Evolutionary conservation across 1,140 invertebrate species (phyloP).

Genomic region (Cotesia chilonis): DNA sequence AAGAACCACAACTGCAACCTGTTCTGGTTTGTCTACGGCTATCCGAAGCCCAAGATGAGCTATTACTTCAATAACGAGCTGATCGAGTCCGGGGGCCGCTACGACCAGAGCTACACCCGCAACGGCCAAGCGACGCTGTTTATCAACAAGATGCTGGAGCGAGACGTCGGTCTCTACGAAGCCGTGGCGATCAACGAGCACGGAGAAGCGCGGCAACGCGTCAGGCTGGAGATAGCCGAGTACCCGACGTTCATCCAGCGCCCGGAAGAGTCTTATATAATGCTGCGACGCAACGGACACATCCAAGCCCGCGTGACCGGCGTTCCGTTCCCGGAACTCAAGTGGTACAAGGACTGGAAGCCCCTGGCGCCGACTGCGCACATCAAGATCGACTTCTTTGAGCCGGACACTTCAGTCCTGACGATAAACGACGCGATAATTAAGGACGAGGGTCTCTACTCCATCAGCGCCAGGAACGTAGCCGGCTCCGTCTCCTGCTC

Average conservation of each 20-base stretch:
- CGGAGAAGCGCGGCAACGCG: slow-evolving; percentile 85
- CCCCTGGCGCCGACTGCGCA: slow-evolving; percentile 81
- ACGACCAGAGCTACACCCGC: slow-evolving; percentile 85
- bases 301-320: slow-evolving; percentile 89
- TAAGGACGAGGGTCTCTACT: slow-evolving; percentile 94
- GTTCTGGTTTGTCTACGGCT: slow-evolving; percentile 93
- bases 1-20: slow-evolving; percentile 87
- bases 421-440: slow-evolving; percentile 85
- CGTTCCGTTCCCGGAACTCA: slow-evolving; percentile 92
- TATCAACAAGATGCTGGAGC: slow-evolving; percentile 87
- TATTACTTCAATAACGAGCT: slow-evolving; percentile 87
- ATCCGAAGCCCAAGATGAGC: slow-evolving; percentile 88
- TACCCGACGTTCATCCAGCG: slow-evolving; percentile 89
- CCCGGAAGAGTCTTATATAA: slow-evolving; percentile 82
- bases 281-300: slow-evolving; percentile 76
- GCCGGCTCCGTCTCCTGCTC: slow-evolving; percentile 90
- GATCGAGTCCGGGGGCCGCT: slow-evolving; percentile 83
- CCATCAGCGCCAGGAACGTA: slow-evolving; percentile 89
- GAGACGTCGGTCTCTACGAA: slow-evolving; percentile 93
- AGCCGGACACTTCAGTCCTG: slow-evolving; percentile 85
- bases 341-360: slow-evolving; percentile 97
- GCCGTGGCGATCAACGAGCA: slow-evolving; percentile 92
- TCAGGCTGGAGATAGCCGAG: slow-evolving; percentile 88
- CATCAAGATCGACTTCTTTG: slow-evolving; percentile 84
- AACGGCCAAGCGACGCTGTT: slow-evolving; percentile 90